These are phyloP conservation scores for Megalurothrips usitatus DNA, from an alignment of 2,888 invertebrate genomes.

Conservation along the genomic window DNA sequence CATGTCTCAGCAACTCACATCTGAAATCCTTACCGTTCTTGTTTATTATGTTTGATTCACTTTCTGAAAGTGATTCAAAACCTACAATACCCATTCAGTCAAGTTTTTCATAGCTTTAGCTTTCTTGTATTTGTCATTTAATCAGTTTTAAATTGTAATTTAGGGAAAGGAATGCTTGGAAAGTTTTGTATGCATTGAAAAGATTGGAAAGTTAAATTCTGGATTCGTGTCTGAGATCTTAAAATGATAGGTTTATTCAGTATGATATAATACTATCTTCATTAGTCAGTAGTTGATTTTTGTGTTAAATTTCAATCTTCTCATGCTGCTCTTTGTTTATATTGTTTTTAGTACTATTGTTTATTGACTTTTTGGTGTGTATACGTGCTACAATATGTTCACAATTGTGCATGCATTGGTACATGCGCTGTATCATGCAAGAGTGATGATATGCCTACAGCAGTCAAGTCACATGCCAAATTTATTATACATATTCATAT, in stretches of 20 bases:
- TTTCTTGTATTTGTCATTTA: background rate
- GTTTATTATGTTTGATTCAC: background rate
- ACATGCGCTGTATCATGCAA: background rate
- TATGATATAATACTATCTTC: slow-evolving; percentile 15
- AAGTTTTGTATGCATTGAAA: slow-evolving; percentile 7
- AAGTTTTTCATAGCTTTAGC: slow-evolving; percentile 16
- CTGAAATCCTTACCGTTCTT: background rate
- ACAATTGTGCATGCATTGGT: slow-evolving; percentile 8
- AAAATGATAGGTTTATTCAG: background rate
- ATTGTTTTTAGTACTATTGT: slow-evolving; percentile 12
- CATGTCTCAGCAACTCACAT: background rate
- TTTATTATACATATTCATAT: slow-evolving; percentile 26
- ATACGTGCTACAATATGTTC: slow-evolving; percentile 17
- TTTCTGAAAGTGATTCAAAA: background rate
- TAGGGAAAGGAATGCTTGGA: slow-evolving; percentile 21
- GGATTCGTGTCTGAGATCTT: slow-evolving; percentile 3
- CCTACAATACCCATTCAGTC: background rate
- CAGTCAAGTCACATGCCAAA: slow-evolving; percentile 22
- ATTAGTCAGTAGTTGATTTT: background rate
- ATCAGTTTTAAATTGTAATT: background rate
- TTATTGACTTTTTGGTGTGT: slow-evolving; percentile 25
- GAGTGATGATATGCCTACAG: background rate
- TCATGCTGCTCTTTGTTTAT: slow-evolving; percentile 23
- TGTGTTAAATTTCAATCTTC: slow-evolving; percentile 4
- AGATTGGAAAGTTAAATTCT: background rate